A percentile compares a stretch with the other conserved stretches of the same genome.
These are phyloP conservation scores for Corythoichthys intestinalis DNA, from an alignment of 2,113 vertebrate species.

Conservation along the genomic window DNA sequence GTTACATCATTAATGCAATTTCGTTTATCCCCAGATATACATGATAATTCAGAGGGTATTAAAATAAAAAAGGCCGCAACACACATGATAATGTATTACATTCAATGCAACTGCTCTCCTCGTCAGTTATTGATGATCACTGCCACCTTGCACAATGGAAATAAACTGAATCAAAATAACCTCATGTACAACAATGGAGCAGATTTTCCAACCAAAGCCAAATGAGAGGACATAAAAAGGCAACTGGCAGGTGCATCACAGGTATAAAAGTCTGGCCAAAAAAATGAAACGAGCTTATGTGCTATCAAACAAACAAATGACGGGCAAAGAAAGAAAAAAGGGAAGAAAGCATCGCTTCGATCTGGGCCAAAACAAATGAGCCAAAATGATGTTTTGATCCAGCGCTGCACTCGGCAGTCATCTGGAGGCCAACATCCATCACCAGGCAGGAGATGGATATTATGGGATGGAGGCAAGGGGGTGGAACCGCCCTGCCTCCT, in stretches of 20 bases:
- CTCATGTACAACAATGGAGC: background rate
- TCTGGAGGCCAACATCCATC: slow-evolving; percentile 37
- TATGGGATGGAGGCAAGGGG: background rate
- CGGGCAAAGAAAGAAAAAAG: background rate
- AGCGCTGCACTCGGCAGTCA: slow-evolving; percentile 19
- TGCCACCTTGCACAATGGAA: background rate
- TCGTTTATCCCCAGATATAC: too few relatives aligned
- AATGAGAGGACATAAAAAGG: background rate
- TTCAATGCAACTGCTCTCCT: background rate
- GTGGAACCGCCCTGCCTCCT: background rate
- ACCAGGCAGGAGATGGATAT: slow-evolving; percentile 1
- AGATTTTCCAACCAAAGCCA: background rate
- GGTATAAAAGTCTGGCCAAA: background rate
- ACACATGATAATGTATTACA: background rate
- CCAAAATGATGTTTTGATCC: slow-evolving; percentile 49
- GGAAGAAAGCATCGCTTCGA: slow-evolving; percentile 1
- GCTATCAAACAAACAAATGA: slow-evolving; percentile 12
- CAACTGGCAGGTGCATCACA: background rate
- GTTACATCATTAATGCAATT: too few relatives aligned
- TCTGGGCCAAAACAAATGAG: slow-evolving; percentile 33
- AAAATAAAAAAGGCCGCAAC: background rate
- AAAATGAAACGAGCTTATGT: background rate
- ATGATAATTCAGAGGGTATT: background rate
- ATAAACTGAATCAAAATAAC: background rate
- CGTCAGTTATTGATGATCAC: background rate